Percentiles rank a stretch among this genome's conserved stretches.
phyloP scores from a whole-genome alignment of 2,797 vertebrate genomes.

The Melopsittacus undulatus region DNA sequence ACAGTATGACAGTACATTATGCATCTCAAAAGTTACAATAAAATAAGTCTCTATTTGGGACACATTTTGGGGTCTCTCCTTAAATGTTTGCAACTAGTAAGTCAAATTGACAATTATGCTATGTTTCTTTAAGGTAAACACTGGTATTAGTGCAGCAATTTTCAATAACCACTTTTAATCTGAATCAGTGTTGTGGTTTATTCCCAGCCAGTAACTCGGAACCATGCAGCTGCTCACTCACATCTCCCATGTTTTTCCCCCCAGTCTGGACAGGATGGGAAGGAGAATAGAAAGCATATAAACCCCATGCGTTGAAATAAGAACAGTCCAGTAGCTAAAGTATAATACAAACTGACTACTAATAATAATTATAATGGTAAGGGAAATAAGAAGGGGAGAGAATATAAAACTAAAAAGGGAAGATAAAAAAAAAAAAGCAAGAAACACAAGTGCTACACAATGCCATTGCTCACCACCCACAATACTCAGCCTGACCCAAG shows the following conservation, averaged over 20 bases:
- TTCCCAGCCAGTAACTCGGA: neutral
- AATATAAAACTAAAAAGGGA: neutral
- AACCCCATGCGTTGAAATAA: neutral
- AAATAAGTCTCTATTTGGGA: neutral
- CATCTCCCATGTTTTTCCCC: neutral
- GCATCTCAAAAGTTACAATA: neutral
- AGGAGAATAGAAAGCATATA: neutral
- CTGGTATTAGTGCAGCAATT: neutral
- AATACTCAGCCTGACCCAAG: neutral
- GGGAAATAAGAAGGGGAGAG: neutral
- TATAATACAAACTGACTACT: neutral
- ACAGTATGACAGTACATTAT: neutral
- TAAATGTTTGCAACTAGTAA: neutral
- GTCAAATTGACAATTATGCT: neutral
- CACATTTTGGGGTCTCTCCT: neutral
- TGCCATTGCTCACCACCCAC: neutral
- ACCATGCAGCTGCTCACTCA: neutral
- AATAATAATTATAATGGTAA: neutral
- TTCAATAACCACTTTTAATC: neutral
- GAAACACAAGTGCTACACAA: neutral
- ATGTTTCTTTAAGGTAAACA: neutral
- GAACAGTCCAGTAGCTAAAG: neutral
- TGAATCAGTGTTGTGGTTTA: neutral
- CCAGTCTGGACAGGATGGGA: neutral
- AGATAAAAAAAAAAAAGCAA: neutral